phyloP scores from a whole-genome alignment of 2,888 invertebrate species.

The Anthophora plumipes region DNA sequence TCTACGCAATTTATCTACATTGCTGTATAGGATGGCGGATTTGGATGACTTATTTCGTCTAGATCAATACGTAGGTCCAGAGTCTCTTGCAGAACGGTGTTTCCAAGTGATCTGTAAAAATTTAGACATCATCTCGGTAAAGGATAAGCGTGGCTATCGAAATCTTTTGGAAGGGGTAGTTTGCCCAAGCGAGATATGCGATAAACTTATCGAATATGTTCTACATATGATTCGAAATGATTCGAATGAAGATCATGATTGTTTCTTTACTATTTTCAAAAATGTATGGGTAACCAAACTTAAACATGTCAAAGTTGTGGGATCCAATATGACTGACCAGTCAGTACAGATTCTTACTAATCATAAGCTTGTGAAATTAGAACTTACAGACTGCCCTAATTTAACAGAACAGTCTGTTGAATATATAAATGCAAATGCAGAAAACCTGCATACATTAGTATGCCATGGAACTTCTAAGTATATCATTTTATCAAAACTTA shows the following conservation, averaged over 20 bases:
- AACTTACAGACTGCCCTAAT: constrained; percentile 90
- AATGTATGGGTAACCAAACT: constrained; percentile 89
- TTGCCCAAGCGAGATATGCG: constrained; percentile 90
- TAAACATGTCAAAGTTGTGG: constrained; percentile 89
- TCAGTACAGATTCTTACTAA: constrained; percentile 89
- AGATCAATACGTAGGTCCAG: constrained; percentile 85
- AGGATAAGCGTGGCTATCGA: constrained; percentile 77
- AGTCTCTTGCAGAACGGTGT: constrained; percentile 88
- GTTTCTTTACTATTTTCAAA: constrained; percentile 90
- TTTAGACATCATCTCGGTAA: constrained; percentile 86
- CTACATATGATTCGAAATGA: constrained; percentile 83
- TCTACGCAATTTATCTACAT: constrained; percentile 52
- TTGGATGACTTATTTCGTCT: constrained; percentile 77
- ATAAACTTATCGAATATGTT: constrained; percentile 87
- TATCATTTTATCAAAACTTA: constrained; percentile 84
- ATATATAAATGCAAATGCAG: constrained; percentile 89
- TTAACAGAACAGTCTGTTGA: constrained; percentile 88
- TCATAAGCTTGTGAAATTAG: constrained; percentile 91
- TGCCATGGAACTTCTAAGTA: constrained; percentile 88
- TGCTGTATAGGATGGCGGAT: constrained; percentile 76
- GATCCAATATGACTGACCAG: constrained; percentile 90
- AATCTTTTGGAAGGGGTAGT: constrained; percentile 87
- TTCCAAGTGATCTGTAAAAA: constrained; percentile 88
- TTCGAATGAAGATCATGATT: constrained; percentile 87
- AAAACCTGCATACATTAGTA: constrained; percentile 89